These are phyloP conservation scores for Scaptodrosophila lebanonensis DNA, from an alignment of 1,140 invertebrate species.

Conservation along the genomic window DNA sequence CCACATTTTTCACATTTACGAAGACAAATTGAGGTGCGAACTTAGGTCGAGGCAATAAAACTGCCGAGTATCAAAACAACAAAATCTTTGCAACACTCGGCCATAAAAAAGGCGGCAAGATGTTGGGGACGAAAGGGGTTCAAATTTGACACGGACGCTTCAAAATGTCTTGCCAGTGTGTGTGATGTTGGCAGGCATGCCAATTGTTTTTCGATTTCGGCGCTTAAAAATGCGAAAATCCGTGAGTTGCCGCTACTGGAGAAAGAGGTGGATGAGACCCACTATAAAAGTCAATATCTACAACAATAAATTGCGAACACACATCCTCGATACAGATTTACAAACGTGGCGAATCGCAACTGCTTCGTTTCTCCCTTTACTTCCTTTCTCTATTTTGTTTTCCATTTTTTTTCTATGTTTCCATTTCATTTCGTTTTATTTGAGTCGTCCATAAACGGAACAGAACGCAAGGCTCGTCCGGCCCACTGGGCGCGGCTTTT, in stretches of 20 bases:
- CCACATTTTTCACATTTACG: slow-evolving; percentile 77
- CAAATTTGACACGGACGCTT: slow-evolving; percentile 40
- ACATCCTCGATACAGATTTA: slow-evolving; percentile 36
- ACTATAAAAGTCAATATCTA: slow-evolving; percentile 76
- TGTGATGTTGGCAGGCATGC: slow-evolving; percentile 59
- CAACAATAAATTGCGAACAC: slow-evolving; percentile 64
- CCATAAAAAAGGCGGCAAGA: slow-evolving; percentile 52
- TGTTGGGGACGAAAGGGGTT: background rate
- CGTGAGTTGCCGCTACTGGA: slow-evolving; percentile 31
- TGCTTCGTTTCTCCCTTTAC: slow-evolving; percentile 39
- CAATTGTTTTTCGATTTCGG: slow-evolving; percentile 72
- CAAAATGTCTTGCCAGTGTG: slow-evolving; percentile 20
- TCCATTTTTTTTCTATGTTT: slow-evolving; percentile 50
- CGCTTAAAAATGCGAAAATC: slow-evolving; percentile 56
- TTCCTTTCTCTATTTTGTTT: slow-evolving; percentile 31
- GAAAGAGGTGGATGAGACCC: slow-evolving; percentile 13
- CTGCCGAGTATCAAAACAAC: slow-evolving; percentile 72
- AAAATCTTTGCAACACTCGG: slow-evolving; percentile 63
- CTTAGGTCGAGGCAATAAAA: slow-evolving; percentile 77
- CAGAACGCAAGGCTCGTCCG: background rate
- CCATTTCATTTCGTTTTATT: slow-evolving; percentile 73
- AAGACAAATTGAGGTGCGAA: slow-evolving; percentile 77
- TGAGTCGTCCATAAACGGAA: slow-evolving; percentile 40
- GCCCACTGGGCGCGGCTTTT: slow-evolving; percentile 22
- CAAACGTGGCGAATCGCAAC: slow-evolving; percentile 37